Evolutionary conservation across 2,888 invertebrate species (phyloP).

Genomic region (Helicoverpa assulta): DNA sequence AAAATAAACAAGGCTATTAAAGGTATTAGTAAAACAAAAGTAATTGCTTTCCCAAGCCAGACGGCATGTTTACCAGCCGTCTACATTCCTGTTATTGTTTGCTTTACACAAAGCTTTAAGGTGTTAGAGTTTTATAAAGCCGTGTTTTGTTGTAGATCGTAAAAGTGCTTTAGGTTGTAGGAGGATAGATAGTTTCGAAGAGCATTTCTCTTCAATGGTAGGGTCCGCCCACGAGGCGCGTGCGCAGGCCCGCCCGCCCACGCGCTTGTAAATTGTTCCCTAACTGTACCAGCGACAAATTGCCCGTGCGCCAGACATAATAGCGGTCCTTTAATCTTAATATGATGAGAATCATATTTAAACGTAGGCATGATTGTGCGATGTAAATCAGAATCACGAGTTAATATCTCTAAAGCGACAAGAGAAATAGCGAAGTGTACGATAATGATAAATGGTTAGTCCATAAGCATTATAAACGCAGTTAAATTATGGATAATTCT

Average conservation of each 20-base stretch:
- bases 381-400: constrained; percentile 31
- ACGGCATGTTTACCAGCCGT: constrained; percentile 49
- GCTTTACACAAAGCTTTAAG: constrained; percentile 71
- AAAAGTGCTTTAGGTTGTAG: constrained; percentile 79
- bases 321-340: constrained; percentile 77
- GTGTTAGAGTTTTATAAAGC: constrained; percentile 79
- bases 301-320: constrained; percentile 73
- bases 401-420: constrained; percentile 5
- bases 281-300: constrained; percentile 87
- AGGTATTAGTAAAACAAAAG: constrained; percentile 52
- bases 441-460: constrained; percentile 10
- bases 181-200: constrained; percentile 71
- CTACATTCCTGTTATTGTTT: constrained; percentile 64
- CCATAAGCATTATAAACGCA: neutral
- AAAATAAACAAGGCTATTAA: constrained; percentile 39
- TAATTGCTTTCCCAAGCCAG: constrained; percentile 55
- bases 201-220: constrained; percentile 82
- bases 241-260: constrained; percentile 82
- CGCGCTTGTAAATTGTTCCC: constrained; percentile 81
- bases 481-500: too few relatives aligned
- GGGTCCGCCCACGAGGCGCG: constrained; percentile 80
- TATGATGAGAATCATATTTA: constrained; percentile 66
- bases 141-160: constrained; percentile 78
- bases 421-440: constrained; percentile 11
- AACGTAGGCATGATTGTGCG: constrained; percentile 23